Evolutionary conservation across 64 coral and sea anemone species (phyloP).

Genomic region (Actinia tenebrosa): DNA sequence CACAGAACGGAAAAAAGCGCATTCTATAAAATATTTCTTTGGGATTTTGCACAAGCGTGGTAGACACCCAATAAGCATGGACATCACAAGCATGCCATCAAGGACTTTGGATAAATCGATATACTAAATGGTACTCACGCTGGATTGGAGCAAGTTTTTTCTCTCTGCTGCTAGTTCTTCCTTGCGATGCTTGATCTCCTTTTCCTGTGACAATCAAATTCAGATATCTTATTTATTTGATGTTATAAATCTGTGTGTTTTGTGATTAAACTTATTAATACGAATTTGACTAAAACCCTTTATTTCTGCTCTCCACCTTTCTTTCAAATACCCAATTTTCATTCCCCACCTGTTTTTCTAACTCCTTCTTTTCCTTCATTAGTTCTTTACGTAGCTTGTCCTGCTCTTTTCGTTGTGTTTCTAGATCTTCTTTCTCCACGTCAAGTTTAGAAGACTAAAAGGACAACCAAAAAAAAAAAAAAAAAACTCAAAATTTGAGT

Average conservation of each 20-base stretch:
- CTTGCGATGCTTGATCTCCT: background rate
- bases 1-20: no score
- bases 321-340: background rate
- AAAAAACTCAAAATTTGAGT: background rate
- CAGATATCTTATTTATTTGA: background rate
- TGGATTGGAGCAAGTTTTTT: background rate
- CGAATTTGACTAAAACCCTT: no score
- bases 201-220: background rate
- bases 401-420: constrained; percentile 7
- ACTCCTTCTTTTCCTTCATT: constrained; percentile 20
- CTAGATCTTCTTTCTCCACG: constrained; percentile 24
- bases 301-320: no score
- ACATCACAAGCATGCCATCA: no score
- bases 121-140: background rate
- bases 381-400: constrained; percentile 32
- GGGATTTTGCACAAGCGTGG: no score
- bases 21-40: no score
- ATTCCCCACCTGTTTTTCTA: constrained; percentile 16
- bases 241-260: no score
- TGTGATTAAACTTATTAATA: no score
- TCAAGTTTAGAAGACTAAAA: background rate
- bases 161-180: background rate
- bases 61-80: no score
- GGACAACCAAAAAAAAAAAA: background rate
- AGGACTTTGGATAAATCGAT: no score